Evolutionary conservation across 30 jellyfish, hydroid and myxozoan species (phyloP), one percentile per base, ranked within the genome.

Genomic region (Hydractinia echinata): DNA sequence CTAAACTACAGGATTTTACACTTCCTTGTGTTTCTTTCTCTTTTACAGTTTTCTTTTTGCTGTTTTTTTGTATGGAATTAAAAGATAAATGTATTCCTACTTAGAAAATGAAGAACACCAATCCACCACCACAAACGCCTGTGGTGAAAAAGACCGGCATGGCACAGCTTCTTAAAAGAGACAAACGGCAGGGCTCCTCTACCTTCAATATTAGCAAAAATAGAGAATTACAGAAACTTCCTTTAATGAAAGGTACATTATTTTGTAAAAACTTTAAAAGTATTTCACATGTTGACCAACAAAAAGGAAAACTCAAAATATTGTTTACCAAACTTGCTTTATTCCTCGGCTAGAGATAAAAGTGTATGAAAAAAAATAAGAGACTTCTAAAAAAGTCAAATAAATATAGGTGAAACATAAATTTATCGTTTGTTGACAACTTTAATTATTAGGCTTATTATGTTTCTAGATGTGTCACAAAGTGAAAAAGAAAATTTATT

Each of bases 121-220:
- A 74, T 81, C 94, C 85, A 10, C 97, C 97, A 16, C 97, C 97
- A 44, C 94, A 77, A 21, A 94, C 84, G 66, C 95, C 99, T 10
- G 95, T 73, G 11, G 87, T 83, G 77, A 86, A 92, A 73, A 72
- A 92, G 10, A 86, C 87, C 58, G 76, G 79, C 79, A 94, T 92
- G 19, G 91, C 95, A 55, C 83, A 54, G 11, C 86, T 87, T 7
- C 72, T 87, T 13, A 88, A 93, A 87, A 86, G 92, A 83, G 99
- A 93, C 50, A 93, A 93, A 55, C 84, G 96, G 55, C 99, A 93
- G 83, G 95, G 95, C 4, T 93, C 99, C 16, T 93, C 99, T 8
- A 51, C 89, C 19, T 87, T 93, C 85, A 93, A 93, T 76, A 83
- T 93, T 54, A 93, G 95, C 87, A 93, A 88, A 73, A 87, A 87